Percentiles rank a stretch among this genome's conserved stretches.
phyloP scores from a whole-genome alignment of 2,888 invertebrate species.

The Catonia carolina region DNA sequence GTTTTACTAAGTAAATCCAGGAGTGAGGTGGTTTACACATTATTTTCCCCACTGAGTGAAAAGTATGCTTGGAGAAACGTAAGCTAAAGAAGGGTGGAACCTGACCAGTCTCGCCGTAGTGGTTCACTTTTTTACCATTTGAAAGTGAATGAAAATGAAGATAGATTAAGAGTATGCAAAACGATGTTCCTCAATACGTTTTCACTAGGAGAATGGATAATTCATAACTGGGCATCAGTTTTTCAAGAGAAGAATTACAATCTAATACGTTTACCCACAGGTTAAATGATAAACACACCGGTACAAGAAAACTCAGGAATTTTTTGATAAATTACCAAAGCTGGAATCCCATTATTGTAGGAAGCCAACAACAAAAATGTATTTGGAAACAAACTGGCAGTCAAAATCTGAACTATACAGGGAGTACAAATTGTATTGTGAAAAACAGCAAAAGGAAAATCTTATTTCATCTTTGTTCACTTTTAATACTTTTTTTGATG shows the following conservation, averaged over 20 bases:
- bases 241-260: too few relatives aligned
- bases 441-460: not conserved
- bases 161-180: conserved; percentile 3
- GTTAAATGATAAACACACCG: too few relatives aligned
- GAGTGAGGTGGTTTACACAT: too few relatives aligned
- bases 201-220: not conserved
- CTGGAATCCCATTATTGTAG: conserved; percentile 15
- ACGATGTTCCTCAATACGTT: conserved; percentile 7
- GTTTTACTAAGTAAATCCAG: too few relatives aligned
- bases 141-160: conserved; percentile 1
- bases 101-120: too few relatives aligned
- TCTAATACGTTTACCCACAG: too few relatives aligned
- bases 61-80: too few relatives aligned
- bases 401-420: conserved; percentile 13
- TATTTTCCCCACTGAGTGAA: too few relatives aligned
- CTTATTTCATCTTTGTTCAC: not conserved
- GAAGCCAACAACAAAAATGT: conserved; percentile 9
- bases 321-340: conserved; percentile 19
- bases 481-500: conserved; percentile 7
- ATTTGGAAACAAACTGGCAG: conserved; percentile 15
- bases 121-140: too few relatives aligned
- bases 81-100: too few relatives aligned
- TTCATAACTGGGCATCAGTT: not conserved
- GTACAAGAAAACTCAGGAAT: conserved; percentile 1
- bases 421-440: conserved; percentile 1